phyloP scores from a whole-genome alignment of 2,797 vertebrate genomes.

The Chiroxiphia lanceolata region DNA sequence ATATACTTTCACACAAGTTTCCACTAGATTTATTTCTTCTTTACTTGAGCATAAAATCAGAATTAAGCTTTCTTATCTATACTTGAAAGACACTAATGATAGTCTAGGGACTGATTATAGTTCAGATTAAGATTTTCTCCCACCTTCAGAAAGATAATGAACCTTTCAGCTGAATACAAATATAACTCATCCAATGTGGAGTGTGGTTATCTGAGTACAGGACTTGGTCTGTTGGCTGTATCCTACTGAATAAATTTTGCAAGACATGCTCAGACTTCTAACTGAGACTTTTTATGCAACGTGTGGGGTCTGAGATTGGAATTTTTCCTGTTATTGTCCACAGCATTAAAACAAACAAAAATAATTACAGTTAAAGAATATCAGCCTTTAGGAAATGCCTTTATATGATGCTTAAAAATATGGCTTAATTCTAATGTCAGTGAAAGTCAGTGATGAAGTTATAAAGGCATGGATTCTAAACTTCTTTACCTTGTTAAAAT shows the following conservation, averaged over 20 bases:
- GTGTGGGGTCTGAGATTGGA: background rate
- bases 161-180: constrained; percentile 7
- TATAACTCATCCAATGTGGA: background rate
- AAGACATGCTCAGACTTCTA: background rate
- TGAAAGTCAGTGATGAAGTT: background rate
- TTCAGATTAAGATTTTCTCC: constrained; percentile 16
- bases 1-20: background rate
- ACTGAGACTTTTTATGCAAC: background rate
- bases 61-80: constrained; percentile 28
- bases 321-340: background rate
- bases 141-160: constrained; percentile 6
- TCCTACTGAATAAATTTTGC: background rate
- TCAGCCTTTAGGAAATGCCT: background rate
- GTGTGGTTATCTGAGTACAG: background rate
- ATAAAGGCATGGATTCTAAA: background rate
- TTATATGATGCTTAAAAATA: background rate
- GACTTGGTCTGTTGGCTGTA: background rate
- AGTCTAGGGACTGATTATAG: constrained; percentile 12
- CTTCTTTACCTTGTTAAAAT: background rate
- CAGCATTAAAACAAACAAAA: background rate
- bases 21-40: constrained; percentile 7
- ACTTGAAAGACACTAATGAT: constrained; percentile 30
- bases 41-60: constrained; percentile 20
- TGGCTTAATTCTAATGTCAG: background rate
- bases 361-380: background rate